Evolutionary conservation across 2,888 invertebrate genomes (phyloP).

Genomic region (Tetragnatha montana): DNA sequence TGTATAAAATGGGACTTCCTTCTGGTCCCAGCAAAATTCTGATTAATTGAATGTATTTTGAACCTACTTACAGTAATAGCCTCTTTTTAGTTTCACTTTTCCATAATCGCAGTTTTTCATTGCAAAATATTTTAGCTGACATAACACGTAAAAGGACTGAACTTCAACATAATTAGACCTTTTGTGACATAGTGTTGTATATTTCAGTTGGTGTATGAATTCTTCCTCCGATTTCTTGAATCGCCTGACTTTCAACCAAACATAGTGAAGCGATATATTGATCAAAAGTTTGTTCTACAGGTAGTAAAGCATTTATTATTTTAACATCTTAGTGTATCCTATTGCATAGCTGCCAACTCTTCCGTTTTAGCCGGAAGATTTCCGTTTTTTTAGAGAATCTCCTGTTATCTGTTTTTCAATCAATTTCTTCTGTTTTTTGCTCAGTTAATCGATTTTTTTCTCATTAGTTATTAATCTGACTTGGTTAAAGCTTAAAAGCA

Average conservation of each 20-base stretch:
- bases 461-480: background rate
- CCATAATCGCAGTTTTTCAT: background rate
- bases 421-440: too few species aligned
- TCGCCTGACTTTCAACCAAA: constrained; percentile 94
- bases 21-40: too few species aligned
- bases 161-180: background rate
- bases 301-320: constrained; percentile 77
- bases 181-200: background rate
- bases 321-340: background rate
- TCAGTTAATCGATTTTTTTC: background rate
- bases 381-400: too few species aligned
- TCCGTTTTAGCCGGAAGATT: too few species aligned
- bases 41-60: background rate
- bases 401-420: background rate
- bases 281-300: constrained; percentile 95
- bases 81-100: background rate
- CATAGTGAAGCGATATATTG: constrained; percentile 93
- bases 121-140: background rate
- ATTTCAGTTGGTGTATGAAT: constrained; percentile 81
- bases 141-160: background rate
- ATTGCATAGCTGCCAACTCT: too few species aligned
- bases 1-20: too few species aligned
- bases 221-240: constrained; percentile 86
- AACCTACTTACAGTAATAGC: background rate
- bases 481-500: too few species aligned